A percentile compares a stretch with the other conserved stretches of the same genome.
Evolutionary conservation across 2,888 invertebrate genomes (phyloP).

Genomic region (Xylota segnis): DNA sequence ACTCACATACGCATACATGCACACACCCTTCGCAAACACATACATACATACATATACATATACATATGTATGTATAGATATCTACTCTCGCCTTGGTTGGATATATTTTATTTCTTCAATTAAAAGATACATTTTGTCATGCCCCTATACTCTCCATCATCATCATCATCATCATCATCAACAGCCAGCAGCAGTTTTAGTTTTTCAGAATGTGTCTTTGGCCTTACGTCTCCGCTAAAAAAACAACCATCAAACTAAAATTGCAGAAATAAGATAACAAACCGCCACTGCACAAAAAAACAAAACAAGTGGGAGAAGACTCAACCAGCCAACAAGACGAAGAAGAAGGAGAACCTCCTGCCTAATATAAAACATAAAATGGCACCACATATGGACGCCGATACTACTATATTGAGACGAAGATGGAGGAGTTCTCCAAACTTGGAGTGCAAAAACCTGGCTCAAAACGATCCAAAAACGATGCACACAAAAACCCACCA

Average conservation of each 20-base stretch:
- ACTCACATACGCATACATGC: neutral
- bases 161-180: slow-evolving; percentile 56
- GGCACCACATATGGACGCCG: slow-evolving; percentile 73
- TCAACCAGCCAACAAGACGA: slow-evolving; percentile 46
- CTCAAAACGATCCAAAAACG: slow-evolving; percentile 51
- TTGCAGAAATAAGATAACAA: slow-evolving; percentile 63
- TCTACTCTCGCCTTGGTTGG: slow-evolving; percentile 40
- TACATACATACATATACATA: too few species aligned
- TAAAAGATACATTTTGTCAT: slow-evolving; percentile 72
- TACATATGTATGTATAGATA: too few species aligned
- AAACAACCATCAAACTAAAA: slow-evolving; percentile 42
- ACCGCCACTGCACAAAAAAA: slow-evolving; percentile 50
- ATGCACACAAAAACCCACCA: slow-evolving; percentile 13
- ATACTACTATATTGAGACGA: slow-evolving; percentile 70
- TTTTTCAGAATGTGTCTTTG: slow-evolving; percentile 29
- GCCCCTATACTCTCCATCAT: slow-evolving; percentile 68
- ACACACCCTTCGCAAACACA: too few species aligned
- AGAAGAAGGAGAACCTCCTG: slow-evolving; percentile 59
- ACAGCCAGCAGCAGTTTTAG: slow-evolving; percentile 62
- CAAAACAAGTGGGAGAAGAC: slow-evolving; percentile 56
- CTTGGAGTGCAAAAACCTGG: slow-evolving; percentile 72
- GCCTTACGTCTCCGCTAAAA: slow-evolving; percentile 33
- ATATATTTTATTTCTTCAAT: slow-evolving; percentile 71
- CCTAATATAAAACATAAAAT: slow-evolving; percentile 76
- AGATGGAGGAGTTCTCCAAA: slow-evolving; percentile 75